Evolutionary conservation across 1,140 invertebrate genomes (phyloP).

Genomic region (Heliconius hewitsoni): DNA sequence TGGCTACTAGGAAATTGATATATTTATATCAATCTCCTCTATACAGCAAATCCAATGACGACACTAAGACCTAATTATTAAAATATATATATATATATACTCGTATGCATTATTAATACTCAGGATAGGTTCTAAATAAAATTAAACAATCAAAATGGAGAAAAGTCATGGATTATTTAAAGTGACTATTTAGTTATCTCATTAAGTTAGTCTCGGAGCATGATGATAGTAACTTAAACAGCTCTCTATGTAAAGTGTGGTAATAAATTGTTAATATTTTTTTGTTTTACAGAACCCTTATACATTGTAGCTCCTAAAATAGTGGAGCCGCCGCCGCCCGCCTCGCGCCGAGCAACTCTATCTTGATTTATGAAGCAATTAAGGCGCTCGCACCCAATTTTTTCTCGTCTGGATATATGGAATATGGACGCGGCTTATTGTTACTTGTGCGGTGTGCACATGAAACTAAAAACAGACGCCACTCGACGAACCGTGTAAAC

Average conservation of each 20-base stretch:
- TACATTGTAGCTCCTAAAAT: conserved; percentile 28
- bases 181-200: not conserved
- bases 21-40: too few relatives aligned
- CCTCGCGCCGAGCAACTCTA: conserved; percentile 32
- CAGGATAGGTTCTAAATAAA: not conserved
- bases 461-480: conserved; percentile 26
- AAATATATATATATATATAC: too few relatives aligned
- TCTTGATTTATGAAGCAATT: conserved; percentile 42
- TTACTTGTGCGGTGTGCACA: not conserved
- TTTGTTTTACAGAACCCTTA: conserved; percentile 16
- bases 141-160: not conserved
- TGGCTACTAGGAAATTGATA: too few relatives aligned
- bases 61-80: too few relatives aligned
- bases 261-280: not conserved
- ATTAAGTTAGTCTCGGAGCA: not conserved
- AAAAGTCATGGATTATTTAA: not conserved
- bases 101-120: not conserved
- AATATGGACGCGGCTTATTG: conserved; percentile 16
- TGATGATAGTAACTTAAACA: not conserved
- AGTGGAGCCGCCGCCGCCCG: conserved; percentile 13
- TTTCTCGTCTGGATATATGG: conserved; percentile 13
- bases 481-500: too few relatives aligned
- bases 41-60: too few relatives aligned
- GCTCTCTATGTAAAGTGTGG: not conserved
- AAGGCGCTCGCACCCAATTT: conserved; percentile 33